Evolutionary conservation across 1,140 invertebrate genomes (phyloP).

Genomic region (Trissolcus basalis): DNA sequence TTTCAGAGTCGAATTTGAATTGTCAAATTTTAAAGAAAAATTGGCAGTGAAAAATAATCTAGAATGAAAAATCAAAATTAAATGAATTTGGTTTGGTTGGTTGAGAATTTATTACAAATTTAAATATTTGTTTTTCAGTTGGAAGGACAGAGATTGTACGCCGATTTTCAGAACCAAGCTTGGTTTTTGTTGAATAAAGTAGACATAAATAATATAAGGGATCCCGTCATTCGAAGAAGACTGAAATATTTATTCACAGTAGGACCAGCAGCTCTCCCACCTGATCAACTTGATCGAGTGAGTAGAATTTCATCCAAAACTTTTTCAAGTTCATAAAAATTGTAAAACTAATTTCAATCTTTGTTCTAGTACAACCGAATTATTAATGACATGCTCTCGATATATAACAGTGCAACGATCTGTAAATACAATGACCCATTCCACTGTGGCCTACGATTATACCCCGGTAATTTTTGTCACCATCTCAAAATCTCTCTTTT

Average conservation of each 20-base stretch:
- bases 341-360: slow-evolving; percentile 35
- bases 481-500: slow-evolving; percentile 41
- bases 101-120: too few relatives aligned
- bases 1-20: too few relatives aligned
- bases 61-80: too few relatives aligned
- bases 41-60: too few relatives aligned
- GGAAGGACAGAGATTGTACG: slow-evolving; percentile 85
- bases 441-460: slow-evolving; percentile 86
- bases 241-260: slow-evolving; percentile 86
- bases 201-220: slow-evolving; percentile 80
- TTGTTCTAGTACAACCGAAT: slow-evolving; percentile 87
- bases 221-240: slow-evolving; percentile 83
- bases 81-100: too few relatives aligned
- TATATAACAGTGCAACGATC: slow-evolving; percentile 91
- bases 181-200: slow-evolving; percentile 83
- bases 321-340: not conserved
- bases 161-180: slow-evolving; percentile 86
- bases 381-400: slow-evolving; percentile 90
- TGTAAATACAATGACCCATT: slow-evolving; percentile 90
- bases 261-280: slow-evolving; percentile 88
- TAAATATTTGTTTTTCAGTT: slow-evolving; percentile 75
- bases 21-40: too few relatives aligned
- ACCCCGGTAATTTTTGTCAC: slow-evolving; percentile 81
- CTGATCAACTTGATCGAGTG: slow-evolving; percentile 89
- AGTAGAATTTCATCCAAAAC: slow-evolving; percentile 60